A percentile compares a stretch with the other conserved stretches of the same genome.
Evolutionary conservation across 2,797 vertebrate genomes (phyloP).

Genomic region (Microtus agrestis): DNA sequence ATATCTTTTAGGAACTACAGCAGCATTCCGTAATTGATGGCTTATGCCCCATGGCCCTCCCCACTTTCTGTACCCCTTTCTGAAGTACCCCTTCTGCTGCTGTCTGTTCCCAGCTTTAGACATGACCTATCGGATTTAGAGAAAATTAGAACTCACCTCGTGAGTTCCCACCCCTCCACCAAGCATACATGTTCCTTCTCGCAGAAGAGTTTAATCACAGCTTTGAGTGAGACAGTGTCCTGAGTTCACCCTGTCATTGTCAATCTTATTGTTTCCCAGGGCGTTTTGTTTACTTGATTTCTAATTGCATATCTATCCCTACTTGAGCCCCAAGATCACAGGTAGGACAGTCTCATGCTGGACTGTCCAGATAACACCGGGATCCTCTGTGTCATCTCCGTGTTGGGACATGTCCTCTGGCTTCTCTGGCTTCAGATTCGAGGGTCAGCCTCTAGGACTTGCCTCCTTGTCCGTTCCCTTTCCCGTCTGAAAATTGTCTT

Average conservation of each 20-base stretch:
- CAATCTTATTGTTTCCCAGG: background rate
- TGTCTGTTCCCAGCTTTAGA: background rate
- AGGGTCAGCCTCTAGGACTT: background rate
- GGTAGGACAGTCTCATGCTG: background rate
- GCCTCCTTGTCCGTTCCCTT: background rate
- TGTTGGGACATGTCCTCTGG: background rate
- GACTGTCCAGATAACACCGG: background rate
- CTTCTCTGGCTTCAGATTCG: background rate
- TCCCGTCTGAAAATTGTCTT: background rate
- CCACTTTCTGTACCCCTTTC: background rate
- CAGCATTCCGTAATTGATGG: background rate
- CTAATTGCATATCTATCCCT: background rate
- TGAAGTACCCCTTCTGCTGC: background rate
- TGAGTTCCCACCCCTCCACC: no score
- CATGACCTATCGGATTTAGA: background rate
- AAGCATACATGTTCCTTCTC: background rate
- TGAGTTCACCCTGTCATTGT: background rate
- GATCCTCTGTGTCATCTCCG: background rate
- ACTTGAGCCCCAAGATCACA: background rate
- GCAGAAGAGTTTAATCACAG: background rate
- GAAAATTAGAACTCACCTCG: background rate
- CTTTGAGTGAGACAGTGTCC: background rate
- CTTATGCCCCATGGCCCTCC: background rate
- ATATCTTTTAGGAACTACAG: background rate
- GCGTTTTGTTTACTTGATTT: slow-evolving; percentile 14